Base-by-base conservation (phyloP, 2,113 vertebrate species). In the Sinocyclocheilus anophthalmus region DNA sequence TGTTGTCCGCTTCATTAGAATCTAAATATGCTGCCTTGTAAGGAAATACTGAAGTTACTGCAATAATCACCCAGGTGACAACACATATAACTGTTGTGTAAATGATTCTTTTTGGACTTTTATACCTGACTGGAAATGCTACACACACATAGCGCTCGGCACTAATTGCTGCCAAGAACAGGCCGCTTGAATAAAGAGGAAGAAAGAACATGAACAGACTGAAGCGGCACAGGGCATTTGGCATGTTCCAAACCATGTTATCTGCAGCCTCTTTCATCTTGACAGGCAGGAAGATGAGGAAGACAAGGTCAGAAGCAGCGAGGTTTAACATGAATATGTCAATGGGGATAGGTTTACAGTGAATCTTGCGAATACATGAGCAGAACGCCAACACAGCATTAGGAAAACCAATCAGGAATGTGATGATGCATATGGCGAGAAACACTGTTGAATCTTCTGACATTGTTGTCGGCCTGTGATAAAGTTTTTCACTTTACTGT, bases 241-340 rank as follows among this genome's bases (percentile, higher is more conserved):
- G 76, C 20, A 67, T 72, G 0, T 59, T 24, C 84, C 76, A 85
- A 8, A n/a, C 14, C 78, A 85, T 85, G 9, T 83, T 5, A 39
- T 79, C 81, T 16, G 48, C 72, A 0, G 61, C 87, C 70, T 85
- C 78, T 30, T 83, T 85, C 84, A 88, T 85, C 61, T 88, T 88
- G 0, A 88, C 13, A 13, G 83, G 83, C 13, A 85, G n/a, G 50
- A 82, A 85, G 48, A 37, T 24, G 61, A 81, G 69, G 30, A 86
- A 77, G 6, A 85, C 30, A n/a, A 53, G 50, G 50, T 53, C 50
- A 53, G 50, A 53, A 14, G 4, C 3, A 14, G 13, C 93, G 61
- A 96, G 88, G 89, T 92, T 95, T 77, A 96, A 91, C 84, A 96
- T 90, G 0, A 95, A 90, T 84, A 96, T 87, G 88, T 94, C 93